These are phyloP conservation scores for Mesocentrotus franciscanus DNA, from an alignment of 53 echinoderm and acorn worm species.

Conservation along the genomic window DNA sequence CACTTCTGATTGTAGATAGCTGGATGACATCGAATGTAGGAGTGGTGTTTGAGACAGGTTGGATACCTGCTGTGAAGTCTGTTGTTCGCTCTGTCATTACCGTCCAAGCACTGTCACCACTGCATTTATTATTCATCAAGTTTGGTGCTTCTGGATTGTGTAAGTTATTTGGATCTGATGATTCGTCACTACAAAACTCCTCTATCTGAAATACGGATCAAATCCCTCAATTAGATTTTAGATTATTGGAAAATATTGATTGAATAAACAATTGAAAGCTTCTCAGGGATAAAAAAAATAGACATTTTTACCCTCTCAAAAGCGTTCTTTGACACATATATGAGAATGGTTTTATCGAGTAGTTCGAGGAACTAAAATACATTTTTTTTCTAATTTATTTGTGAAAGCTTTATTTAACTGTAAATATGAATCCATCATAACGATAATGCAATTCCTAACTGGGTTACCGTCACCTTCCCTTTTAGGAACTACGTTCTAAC, in stretches of 20 bases:
- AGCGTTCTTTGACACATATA: too few species aligned
- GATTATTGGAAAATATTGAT: too few species aligned
- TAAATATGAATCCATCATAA: too few species aligned
- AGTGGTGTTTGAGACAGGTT: slow-evolving; percentile 24
- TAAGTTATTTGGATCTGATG: neutral
- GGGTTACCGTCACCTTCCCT: too few species aligned
- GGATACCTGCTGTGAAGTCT: slow-evolving; percentile 34
- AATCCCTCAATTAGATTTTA: neutral
- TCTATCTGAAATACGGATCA: slow-evolving; percentile 14
- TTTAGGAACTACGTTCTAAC: too few species aligned
- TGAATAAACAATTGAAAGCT: neutral
- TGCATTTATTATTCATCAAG: slow-evolving; percentile 18
- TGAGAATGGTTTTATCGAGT: too few species aligned
- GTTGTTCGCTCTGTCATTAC: slow-evolving; percentile 38
- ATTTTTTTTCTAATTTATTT: too few species aligned
- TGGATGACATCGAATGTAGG: slow-evolving; percentile 34
- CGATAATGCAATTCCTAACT: too few species aligned
- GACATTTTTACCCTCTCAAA: too few species aligned
- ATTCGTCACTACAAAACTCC: slow-evolving; percentile 54
- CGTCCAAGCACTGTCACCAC: slow-evolving; percentile 36
- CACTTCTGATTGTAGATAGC: neutral
- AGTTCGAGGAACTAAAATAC: too few species aligned
- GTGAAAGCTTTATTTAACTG: too few species aligned
- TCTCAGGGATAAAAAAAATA: neutral
- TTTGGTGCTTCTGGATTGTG: slow-evolving; percentile 46